A percentile compares a stretch with the other conserved stretches of the same genome.
Conservation (phyloP, 2,113 vertebrate species). For the Mustelus asterias region DNA sequence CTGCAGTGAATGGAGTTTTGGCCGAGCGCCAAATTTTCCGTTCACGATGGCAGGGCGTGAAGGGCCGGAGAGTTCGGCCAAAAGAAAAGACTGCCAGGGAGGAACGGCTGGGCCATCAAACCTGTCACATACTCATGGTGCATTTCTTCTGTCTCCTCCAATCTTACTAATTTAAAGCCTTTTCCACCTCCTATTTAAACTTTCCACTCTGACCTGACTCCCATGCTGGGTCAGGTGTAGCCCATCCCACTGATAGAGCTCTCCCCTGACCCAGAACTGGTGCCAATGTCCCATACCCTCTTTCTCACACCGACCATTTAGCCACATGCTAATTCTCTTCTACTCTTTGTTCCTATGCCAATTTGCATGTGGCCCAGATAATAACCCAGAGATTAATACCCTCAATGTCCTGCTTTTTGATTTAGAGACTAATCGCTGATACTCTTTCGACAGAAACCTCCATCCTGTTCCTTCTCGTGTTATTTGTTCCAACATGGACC, state of each 20-base stretch:
- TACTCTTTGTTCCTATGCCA: neutral
- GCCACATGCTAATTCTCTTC: neutral
- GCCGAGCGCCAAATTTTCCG: no score
- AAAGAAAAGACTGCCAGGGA: neutral
- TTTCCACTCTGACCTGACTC: neutral
- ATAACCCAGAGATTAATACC: neutral
- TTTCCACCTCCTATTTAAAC: neutral
- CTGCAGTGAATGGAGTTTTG: no score
- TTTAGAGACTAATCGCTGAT: neutral
- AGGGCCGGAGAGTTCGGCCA: no score
- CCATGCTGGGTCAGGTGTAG: neutral
- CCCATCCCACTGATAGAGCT: neutral
- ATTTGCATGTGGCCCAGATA: neutral
- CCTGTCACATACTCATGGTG: neutral
- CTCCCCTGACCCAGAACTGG: neutral
- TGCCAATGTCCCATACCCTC: neutral
- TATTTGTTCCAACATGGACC: no score
- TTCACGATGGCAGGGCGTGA: no score
- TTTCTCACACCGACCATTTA: neutral
- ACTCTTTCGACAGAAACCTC: no score
- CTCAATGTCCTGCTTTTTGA: neutral
- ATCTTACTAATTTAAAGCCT: no score
- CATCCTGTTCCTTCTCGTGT: neutral
- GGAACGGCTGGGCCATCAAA: neutral
- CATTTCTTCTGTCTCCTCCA: neutral